These are phyloP conservation scores for Drosophila subsilvestris DNA, from an alignment of 2,888 invertebrate genomes.

Conservation along the genomic window DNA sequence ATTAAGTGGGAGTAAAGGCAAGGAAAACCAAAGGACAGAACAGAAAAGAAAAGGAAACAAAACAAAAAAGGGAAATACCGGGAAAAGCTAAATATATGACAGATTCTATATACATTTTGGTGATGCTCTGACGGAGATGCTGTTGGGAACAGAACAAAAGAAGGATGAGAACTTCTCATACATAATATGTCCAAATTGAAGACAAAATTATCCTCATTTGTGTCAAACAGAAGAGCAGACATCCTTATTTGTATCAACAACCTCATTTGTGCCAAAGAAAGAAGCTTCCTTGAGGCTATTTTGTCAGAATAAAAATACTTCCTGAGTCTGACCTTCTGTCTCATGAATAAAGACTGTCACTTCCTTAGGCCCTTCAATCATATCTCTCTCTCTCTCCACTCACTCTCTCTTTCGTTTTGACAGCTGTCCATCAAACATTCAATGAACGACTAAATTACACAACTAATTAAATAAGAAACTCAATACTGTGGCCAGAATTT, in stretches of 20 bases:
- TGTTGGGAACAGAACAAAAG: neutral
- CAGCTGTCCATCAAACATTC: slow-evolving; percentile 38
- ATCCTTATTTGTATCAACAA: neutral
- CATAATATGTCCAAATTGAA: slow-evolving; percentile 16
- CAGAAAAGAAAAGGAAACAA: neutral
- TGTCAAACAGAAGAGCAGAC: no score
- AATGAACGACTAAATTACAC: slow-evolving; percentile 18
- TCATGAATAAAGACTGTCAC: neutral
- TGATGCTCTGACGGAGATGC: slow-evolving; percentile 11
- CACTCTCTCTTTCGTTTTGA: neutral
- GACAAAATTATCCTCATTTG: neutral
- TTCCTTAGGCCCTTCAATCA: slow-evolving; percentile 30
- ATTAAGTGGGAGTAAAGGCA: neutral
- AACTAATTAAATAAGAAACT: slow-evolving; percentile 20
- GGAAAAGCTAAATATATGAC: slow-evolving; percentile 6
- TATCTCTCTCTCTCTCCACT: neutral
- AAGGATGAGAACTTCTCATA: neutral
- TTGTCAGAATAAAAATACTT: neutral
- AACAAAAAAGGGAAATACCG: neutral
- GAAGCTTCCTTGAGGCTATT: neutral
- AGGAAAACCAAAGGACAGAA: neutral
- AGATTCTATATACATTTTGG: slow-evolving; percentile 1
- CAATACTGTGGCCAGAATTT: neutral
- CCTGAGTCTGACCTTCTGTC: neutral
- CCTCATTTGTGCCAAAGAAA: neutral